Conservation (phyloP, 1,140 invertebrate genomes). For the Andricus grossulariae region DNA sequence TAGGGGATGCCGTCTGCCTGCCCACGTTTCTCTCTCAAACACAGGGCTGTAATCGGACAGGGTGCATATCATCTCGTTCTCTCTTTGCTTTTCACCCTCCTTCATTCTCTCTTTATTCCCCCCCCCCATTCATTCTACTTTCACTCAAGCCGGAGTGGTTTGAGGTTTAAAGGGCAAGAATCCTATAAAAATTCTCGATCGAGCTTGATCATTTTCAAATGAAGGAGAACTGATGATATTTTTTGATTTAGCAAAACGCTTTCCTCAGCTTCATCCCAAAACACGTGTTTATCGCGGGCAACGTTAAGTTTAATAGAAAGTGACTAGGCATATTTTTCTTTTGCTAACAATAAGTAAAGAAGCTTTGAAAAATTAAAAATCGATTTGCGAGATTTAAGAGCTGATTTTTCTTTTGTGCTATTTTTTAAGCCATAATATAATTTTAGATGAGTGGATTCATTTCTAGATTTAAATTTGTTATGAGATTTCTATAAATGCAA, state of each 20-base stretch:
- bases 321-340: not conserved
- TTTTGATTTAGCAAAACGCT: constrained; percentile 8
- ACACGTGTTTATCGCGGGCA: constrained; percentile 23
- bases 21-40: constrained; percentile 39
- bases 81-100: not conserved
- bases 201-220: too few relatives aligned
- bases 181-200: not conserved
- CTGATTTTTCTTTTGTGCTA: too few relatives aligned
- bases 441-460: too few relatives aligned
- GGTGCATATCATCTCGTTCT: constrained; percentile 14
- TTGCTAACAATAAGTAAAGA: too few relatives aligned
- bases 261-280: not conserved
- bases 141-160: too few relatives aligned
- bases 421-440: too few relatives aligned
- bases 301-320: constrained; percentile 14
- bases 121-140: not conserved
- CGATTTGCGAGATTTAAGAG: not conserved
- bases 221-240: not conserved
- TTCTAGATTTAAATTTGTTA: too few relatives aligned
- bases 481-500: too few relatives aligned
- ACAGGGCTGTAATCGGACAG: constrained; percentile 11
- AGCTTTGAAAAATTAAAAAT: constrained; percentile 5
- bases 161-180: not conserved
- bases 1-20: constrained; percentile 51
- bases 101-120: not conserved